Evolutionary conservation across 2,888 invertebrate genomes (phyloP).

Genomic region (Meiosimyza platycephala): DNA sequence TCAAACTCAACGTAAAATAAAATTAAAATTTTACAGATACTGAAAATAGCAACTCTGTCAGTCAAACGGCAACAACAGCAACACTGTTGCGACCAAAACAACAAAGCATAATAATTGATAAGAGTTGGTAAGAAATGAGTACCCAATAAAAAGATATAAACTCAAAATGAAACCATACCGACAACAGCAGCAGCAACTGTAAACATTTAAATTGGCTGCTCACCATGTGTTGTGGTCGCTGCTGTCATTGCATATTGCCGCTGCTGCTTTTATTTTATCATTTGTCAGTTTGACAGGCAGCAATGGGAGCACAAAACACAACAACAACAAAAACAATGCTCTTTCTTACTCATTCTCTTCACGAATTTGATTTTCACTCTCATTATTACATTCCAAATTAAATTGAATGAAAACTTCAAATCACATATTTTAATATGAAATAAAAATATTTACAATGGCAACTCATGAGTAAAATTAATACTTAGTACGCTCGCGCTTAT

Average conservation of each 20-base stretch:
- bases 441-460: slow-evolving; percentile 30
- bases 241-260: slow-evolving; percentile 11
- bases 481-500: slow-evolving; percentile 1
- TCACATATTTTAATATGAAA: slow-evolving; percentile 5
- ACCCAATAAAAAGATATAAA: slow-evolving; percentile 64
- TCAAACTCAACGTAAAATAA: neutral
- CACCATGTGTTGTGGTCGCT: slow-evolving; percentile 1
- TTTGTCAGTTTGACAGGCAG: neutral
- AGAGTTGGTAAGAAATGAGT: slow-evolving; percentile 62
- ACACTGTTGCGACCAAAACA: slow-evolving; percentile 17
- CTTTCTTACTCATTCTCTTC: neutral
- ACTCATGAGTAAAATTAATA: slow-evolving; percentile 40
- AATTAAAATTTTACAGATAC: slow-evolving; percentile 36
- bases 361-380: neutral
- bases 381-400: neutral
- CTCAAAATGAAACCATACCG: slow-evolving; percentile 48
- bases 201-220: slow-evolving; percentile 21
- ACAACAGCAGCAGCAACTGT: slow-evolving; percentile 30
- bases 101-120: slow-evolving; percentile 51
- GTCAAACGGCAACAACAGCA: slow-evolving; percentile 41
- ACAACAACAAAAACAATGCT: no score
- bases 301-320: neutral
- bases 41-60: slow-evolving; percentile 46
- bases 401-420: neutral
- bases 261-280: neutral